Conservation (phyloP, 1,140 invertebrate species). For the Papilio polyxenes region DNA sequence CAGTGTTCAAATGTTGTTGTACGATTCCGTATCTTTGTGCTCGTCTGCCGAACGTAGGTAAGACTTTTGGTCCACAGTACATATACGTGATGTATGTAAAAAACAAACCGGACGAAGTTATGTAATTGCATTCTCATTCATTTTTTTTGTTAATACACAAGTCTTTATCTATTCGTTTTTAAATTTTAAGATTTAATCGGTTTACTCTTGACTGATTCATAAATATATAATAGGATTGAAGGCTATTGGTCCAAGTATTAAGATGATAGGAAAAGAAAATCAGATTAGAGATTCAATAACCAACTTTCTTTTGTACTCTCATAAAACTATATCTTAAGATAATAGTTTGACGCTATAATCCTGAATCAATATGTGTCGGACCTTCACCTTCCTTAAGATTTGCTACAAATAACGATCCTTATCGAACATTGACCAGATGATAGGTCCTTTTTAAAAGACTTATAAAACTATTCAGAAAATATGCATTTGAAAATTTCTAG, state of each 20-base stretch:
- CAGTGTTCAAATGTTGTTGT: slow-evolving; percentile 62
- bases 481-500: not conserved
- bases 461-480: too few relatives aligned
- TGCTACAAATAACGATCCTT: not conserved
- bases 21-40: slow-evolving; percentile 29
- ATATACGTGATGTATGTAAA: not conserved
- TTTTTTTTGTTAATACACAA: slow-evolving; percentile 8
- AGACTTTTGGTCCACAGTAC: slow-evolving; percentile 22
- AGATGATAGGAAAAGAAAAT: not conserved
- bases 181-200: not conserved
- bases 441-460: not conserved
- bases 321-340: too few relatives aligned
- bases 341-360: too few relatives aligned
- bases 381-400: not conserved
- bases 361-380: not conserved
- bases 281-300: not conserved
- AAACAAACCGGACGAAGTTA: slow-evolving; percentile 26
- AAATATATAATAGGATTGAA: not conserved
- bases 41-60: slow-evolving; percentile 37
- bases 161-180: not conserved
- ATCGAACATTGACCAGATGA: not conserved
- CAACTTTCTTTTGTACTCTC: not conserved
- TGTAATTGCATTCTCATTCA: slow-evolving; percentile 19
- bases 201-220: not conserved
- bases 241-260: not conserved